phyloP scores from a whole-genome alignment of 2,888 invertebrate genomes.

The Byasa hedistus region DNA sequence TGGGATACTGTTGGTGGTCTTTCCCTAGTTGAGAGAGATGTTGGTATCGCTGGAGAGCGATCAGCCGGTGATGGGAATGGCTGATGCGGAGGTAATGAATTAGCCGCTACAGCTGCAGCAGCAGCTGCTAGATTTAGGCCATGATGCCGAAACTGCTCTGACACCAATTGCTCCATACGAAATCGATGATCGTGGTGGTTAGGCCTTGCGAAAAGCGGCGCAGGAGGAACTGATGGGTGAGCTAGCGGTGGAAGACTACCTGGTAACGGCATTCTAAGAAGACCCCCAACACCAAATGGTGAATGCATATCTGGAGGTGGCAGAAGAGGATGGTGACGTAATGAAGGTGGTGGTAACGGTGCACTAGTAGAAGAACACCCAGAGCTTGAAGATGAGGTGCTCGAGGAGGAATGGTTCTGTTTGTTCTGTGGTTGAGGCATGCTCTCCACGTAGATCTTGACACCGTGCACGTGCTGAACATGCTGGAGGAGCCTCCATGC shows the following conservation, averaged over 20 bases:
- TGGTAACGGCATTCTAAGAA: slow-evolving; percentile 88
- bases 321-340: slow-evolving; percentile 84
- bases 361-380: slow-evolving; percentile 76
- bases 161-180: slow-evolving; percentile 91
- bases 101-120: slow-evolving; percentile 84
- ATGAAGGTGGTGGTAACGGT: slow-evolving; percentile 80
- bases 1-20: slow-evolving; percentile 79
- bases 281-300: slow-evolving; percentile 86
- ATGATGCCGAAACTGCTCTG: slow-evolving; percentile 90
- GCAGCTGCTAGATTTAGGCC: slow-evolving; percentile 88
- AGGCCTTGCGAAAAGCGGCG: slow-evolving; percentile 88
- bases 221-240: slow-evolving; percentile 85
- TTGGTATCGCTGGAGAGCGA: slow-evolving; percentile 77
- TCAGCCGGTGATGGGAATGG: slow-evolving; percentile 82
- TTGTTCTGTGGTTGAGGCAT: slow-evolving; percentile 67
- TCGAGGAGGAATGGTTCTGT: slow-evolving; percentile 80
- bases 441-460: slow-evolving; percentile 93
- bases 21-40: slow-evolving; percentile 74
- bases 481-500: slow-evolving; percentile 98
- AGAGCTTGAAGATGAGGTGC: slow-evolving; percentile 79
- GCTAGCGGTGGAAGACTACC: slow-evolving; percentile 81
- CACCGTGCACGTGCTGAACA: slow-evolving; percentile 95
- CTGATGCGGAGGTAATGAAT: slow-evolving; percentile 81
- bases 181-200: slow-evolving; percentile 88
- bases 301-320: slow-evolving; percentile 87